Conservation (phyloP, 2,797 vertebrate genomes). For the Sparidentex hasta region DNA sequence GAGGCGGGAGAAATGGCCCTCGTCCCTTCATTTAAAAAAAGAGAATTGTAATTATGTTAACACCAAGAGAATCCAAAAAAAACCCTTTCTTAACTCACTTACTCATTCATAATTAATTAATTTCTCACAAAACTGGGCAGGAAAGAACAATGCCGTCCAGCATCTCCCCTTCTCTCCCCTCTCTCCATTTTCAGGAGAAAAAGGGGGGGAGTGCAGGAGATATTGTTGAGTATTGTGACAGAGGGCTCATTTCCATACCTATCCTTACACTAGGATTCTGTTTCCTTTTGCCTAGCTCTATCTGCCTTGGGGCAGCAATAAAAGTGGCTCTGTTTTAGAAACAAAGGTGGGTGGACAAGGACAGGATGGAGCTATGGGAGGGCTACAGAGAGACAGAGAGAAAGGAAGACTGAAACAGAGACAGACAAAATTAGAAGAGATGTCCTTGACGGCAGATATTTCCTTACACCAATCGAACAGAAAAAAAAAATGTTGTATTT, state of each 20-base stretch:
- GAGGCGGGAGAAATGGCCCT: constrained; percentile 76
- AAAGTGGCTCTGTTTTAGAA: constrained; percentile 81
- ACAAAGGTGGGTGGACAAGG: constrained; percentile 74
- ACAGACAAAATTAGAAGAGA: constrained; percentile 46
- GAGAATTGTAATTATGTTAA: constrained; percentile 87
- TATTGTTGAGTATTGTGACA: constrained; percentile 85
- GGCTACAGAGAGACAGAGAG: constrained; percentile 48
- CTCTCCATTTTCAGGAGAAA: constrained; percentile 74
- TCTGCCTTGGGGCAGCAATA: constrained; percentile 82
- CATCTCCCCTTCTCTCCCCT: constrained; percentile 64
- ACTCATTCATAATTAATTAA: constrained; percentile 91
- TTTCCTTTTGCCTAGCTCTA: constrained; percentile 73
- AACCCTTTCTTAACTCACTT: constrained; percentile 84
- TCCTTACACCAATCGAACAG: constrained; percentile 37
- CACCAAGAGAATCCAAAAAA: constrained; percentile 82
- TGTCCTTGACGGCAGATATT: constrained; percentile 61
- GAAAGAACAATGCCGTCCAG: constrained; percentile 82
- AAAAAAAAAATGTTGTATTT: constrained; percentile 21
- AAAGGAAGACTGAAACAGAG: constrained; percentile 30
- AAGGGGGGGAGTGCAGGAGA: constrained; percentile 71
- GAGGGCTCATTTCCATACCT: constrained; percentile 86
- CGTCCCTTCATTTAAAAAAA: constrained; percentile 79
- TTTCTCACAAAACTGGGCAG: constrained; percentile 81
- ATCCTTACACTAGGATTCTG: constrained; percentile 66
- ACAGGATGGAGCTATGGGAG: constrained; percentile 46